These are phyloP conservation scores for Drosophila eohydei DNA, from an alignment of 2,888 invertebrate genomes.

Conservation along the genomic window DNA sequence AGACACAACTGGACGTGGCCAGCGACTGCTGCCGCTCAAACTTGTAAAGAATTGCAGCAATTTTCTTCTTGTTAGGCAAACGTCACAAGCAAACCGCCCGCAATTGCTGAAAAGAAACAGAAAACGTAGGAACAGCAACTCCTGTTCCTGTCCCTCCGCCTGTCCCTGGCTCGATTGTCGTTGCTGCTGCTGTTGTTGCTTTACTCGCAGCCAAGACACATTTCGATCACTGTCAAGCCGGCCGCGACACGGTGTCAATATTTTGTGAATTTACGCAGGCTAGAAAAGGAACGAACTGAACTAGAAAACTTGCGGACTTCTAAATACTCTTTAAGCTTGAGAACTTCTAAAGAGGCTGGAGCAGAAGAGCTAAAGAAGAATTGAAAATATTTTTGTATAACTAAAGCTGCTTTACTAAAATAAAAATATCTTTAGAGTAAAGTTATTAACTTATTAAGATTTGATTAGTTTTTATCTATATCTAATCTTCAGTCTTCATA, in stretches of 20 bases:
- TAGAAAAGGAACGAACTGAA: conserved; percentile 20
- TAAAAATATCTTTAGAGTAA: too few relatives aligned
- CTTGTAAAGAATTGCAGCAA: conserved; percentile 82
- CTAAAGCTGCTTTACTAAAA: too few relatives aligned
- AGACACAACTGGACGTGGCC: conserved; percentile 17
- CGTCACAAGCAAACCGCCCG: conserved; percentile 82
- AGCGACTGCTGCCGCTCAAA: conserved; percentile 51
- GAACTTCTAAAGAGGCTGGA: too few relatives aligned
- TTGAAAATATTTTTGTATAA: too few relatives aligned
- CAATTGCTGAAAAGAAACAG: conserved; percentile 64
- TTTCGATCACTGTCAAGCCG: conserved; percentile 84
- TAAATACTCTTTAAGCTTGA: conserved; percentile 26
- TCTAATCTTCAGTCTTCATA: too few relatives aligned
- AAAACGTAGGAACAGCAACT: conserved; percentile 15
- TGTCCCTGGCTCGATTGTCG: conserved; percentile 9
- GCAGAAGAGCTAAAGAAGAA: too few relatives aligned
- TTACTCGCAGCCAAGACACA: conserved; percentile 76
- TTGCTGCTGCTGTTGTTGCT: conserved; percentile 40
- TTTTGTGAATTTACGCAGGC: conserved; percentile 84
- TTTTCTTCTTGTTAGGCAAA: conserved; percentile 83
- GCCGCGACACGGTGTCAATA: conserved; percentile 81
- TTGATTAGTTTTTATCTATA: too few relatives aligned
- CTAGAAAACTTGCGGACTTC: background rate
- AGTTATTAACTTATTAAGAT: too few relatives aligned
- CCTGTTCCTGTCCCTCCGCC: conserved; percentile 15